These are phyloP conservation scores for Sorex fumeus DNA, from an alignment of 2,113 vertebrate species.

Conservation along the genomic window DNA sequence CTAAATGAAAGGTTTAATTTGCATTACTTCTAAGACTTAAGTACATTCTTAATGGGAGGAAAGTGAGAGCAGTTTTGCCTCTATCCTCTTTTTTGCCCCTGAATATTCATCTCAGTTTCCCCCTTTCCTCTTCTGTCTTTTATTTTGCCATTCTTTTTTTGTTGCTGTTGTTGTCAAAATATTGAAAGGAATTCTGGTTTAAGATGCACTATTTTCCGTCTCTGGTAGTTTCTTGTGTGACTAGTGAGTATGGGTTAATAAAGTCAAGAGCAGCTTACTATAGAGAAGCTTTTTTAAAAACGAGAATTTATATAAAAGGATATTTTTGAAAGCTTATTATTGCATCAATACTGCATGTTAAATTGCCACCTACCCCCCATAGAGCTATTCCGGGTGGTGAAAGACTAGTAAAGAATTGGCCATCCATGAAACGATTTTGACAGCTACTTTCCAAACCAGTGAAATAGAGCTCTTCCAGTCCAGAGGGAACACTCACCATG, in stretches of 20 bases:
- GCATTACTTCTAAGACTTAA: background rate
- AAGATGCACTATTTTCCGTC: background rate
- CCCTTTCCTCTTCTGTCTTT: background rate
- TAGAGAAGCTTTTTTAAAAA: background rate
- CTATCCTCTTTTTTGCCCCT: background rate
- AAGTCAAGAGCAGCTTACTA: background rate
- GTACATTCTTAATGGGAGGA: background rate
- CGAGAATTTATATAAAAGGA: background rate
- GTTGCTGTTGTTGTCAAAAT: background rate
- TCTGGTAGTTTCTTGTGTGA: background rate
- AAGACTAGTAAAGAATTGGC: slow-evolving; percentile 8
- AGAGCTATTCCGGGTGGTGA: background rate
- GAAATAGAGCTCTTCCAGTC: background rate
- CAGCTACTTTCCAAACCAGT: background rate
- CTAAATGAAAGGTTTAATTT: background rate
- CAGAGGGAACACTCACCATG: background rate
- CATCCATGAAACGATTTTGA: background rate
- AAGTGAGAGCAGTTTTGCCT: background rate
- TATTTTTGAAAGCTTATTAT: slow-evolving; percentile 17
- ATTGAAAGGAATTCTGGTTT: slow-evolving; percentile 4
- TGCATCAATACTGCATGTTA: background rate
- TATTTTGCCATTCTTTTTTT: background rate
- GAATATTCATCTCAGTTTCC: background rate
- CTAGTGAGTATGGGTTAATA: background rate
- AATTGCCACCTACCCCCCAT: background rate